phyloP scores from a whole-genome alignment of 1,140 invertebrate genomes.

The Tetraneura akinire region DNA sequence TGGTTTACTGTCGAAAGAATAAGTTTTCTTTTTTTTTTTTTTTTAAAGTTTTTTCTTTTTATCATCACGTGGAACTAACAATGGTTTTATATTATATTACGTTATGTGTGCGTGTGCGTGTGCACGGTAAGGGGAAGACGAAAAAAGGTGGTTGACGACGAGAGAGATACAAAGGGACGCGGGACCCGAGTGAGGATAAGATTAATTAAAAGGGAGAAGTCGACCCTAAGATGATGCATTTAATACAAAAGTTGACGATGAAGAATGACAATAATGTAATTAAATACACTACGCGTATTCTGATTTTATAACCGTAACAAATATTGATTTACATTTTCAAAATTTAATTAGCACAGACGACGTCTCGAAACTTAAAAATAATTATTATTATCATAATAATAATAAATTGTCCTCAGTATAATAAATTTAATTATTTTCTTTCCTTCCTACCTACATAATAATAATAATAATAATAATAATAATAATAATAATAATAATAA shows the following conservation, averaged over 20 bases:
- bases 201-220: conserved; percentile 43
- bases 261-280: conserved; percentile 48
- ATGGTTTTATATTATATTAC: too few species aligned
- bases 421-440: too few species aligned
- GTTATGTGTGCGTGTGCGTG: too few species aligned
- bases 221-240: conserved; percentile 42
- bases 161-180: conserved; percentile 16
- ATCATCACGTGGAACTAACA: too few species aligned
- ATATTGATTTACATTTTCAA: conserved; percentile 27
- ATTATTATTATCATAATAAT: too few species aligned
- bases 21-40: too few species aligned
- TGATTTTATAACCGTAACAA: conserved; percentile 38
- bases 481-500: too few species aligned
- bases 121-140: not conserved
- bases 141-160: not conserved
- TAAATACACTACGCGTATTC: not conserved
- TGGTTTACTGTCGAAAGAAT: too few species aligned
- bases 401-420: too few species aligned
- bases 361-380: not conserved
- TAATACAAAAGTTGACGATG: conserved; percentile 49
- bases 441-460: too few species aligned
- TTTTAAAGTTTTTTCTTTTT: too few species aligned
- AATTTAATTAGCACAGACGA: conserved; percentile 20
- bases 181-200: not conserved
- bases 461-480: too few species aligned